Evolutionary conservation across 2,888 invertebrate species (phyloP), one percentile per base, ranked within the genome.

Genomic region (Sicus ferrugineus): DNA sequence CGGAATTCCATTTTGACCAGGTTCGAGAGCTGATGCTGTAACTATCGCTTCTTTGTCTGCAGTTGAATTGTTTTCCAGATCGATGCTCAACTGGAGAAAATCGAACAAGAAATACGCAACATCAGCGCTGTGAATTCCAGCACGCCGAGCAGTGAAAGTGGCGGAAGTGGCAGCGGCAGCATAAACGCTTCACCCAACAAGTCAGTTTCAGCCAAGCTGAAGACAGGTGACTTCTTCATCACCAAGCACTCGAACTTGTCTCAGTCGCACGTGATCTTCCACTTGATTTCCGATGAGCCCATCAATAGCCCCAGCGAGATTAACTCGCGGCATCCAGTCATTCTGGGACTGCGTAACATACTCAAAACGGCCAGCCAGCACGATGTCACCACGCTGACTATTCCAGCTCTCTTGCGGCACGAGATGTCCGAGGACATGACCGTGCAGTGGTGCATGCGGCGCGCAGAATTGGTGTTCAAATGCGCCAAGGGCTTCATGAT

Each of bases 401-500:
- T 99, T 77, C 99, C 99, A 28, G 90, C 99, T 71, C 87, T 99
- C 63, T 89, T 99, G 65, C 90, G 94, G 1, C 96, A 98, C 84
- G 94, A 96, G 84, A 94, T 98, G 90, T 91, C 94, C 0, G 98
- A 98, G 92, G 94, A 95, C 82, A 95, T 97, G 95, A 98, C 97
- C 0, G 92, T 96, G 66, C 91, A 93, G 42, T 99, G 98, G 98
- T 98, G 98, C 86, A 89, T 94, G 81, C 93, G 96, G 79, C 88
- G 98, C 78, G 98, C 98, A 0, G 99, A 99, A 87, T 88, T 99
- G 74, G 94, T 99, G 70, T 96, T 98, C 81, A 99, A 99, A 87
- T 99, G 99, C 86, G 95, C 97, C 66, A 99, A 99, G 87, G 99
- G 99, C 3, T 99, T 98, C 86, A 95, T 99, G 94, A 96, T 99